A percentile compares a stretch with the other conserved stretches of the same genome.
Evolutionary conservation across 2,888 invertebrate genomes (phyloP).

Genomic region (Poecilus cupreus): DNA sequence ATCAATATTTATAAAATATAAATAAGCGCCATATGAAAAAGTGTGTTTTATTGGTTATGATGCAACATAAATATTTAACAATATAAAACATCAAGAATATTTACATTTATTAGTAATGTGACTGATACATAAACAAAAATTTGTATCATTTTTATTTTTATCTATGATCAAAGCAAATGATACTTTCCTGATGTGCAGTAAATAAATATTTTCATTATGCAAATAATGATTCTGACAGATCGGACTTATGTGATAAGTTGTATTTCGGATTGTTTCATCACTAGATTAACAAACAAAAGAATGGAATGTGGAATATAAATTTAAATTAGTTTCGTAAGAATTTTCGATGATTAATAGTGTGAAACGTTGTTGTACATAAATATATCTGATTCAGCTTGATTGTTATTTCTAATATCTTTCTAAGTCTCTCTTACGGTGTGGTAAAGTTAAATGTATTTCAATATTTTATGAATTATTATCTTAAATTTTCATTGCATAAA

Average conservation of each 20-base stretch:
- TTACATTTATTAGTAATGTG: not conserved
- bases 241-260: slow-evolving; percentile 10
- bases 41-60: not conserved
- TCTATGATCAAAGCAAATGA: slow-evolving; percentile 36
- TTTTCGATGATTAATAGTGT: slow-evolving; percentile 24
- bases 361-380: not conserved
- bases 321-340: slow-evolving; percentile 12
- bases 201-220: not conserved
- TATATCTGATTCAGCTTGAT: not conserved
- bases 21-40: slow-evolving; percentile 1
- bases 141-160: slow-evolving; percentile 56
- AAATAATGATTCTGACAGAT: slow-evolving; percentile 17
- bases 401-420: not conserved
- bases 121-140: not conserved
- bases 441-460: too few relatives aligned
- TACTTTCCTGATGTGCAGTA: slow-evolving; percentile 4
- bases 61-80: slow-evolving; percentile 2
- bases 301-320: slow-evolving; percentile 18
- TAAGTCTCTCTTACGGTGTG: not conserved
- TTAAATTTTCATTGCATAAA: too few relatives aligned
- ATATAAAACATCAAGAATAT: not conserved
- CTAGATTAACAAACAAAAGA: slow-evolving; percentile 34
- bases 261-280: slow-evolving; percentile 39
- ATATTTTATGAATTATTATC: too few relatives aligned
- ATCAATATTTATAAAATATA: slow-evolving; percentile 23